Evolutionary conservation across 2,888 invertebrate genomes (phyloP).

Genomic region (Idaea straminata): DNA sequence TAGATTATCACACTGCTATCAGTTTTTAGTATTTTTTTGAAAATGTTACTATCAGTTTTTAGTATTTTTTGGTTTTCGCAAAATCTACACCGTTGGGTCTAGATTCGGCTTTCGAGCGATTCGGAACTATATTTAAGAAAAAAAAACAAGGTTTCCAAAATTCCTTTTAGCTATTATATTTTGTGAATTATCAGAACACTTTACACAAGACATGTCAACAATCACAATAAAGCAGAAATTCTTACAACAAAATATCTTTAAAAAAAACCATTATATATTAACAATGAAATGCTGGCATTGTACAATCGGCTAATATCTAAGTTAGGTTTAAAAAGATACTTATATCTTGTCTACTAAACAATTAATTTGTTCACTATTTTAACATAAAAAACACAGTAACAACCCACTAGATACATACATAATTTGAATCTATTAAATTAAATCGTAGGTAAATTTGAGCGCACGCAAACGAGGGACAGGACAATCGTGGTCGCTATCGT

Average conservation of each 20-base stretch:
- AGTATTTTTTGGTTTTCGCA: no score
- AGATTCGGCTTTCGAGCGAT: no score
- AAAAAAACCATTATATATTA: not conserved
- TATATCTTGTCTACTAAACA: not conserved
- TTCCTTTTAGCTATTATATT: not conserved
- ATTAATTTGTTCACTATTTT: not conserved
- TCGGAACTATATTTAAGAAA: not conserved
- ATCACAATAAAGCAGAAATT: not conserved
- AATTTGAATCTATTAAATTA: not conserved
- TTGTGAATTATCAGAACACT: conserved; percentile 1
- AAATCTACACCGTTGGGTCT: no score
- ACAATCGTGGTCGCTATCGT: not conserved
- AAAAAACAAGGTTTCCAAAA: not conserved
- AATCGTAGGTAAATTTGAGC: no score
- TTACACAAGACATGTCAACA: not conserved
- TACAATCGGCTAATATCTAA: not conserved
- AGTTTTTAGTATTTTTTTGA: no score
- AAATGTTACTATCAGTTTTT: no score
- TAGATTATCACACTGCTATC: no score
- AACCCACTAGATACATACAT: not conserved
- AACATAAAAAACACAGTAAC: not conserved
- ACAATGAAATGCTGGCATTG: not conserved
- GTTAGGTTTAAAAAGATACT: not conserved
- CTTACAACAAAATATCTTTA: not conserved
- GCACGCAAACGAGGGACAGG: not conserved